Percentiles rank a stretch among this genome's conserved stretches.
These are phyloP conservation scores for Zoanthus sansibaricus DNA, from an alignment of 92 coral and sea anemone species.

Conservation along the genomic window DNA sequence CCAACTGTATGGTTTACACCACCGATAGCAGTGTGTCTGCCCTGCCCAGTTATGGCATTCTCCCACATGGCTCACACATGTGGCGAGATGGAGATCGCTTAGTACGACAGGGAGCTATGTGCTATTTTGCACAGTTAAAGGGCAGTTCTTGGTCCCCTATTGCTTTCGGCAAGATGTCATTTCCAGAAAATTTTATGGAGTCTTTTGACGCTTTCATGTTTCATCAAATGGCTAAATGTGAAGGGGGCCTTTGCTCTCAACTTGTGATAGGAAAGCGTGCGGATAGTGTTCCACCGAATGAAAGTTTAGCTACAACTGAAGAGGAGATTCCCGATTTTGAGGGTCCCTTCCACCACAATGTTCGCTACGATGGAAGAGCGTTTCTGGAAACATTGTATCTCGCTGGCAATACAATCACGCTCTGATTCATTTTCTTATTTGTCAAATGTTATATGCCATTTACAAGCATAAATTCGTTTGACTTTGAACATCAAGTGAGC, in stretches of 20 bases:
- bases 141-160: constrained; percentile 43
- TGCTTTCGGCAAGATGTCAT: constrained; percentile 56
- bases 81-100: constrained; percentile 40
- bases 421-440: too few relatives aligned
- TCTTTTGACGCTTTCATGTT: constrained; percentile 24
- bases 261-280: constrained; percentile 36
- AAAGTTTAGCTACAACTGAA: constrained; percentile 6
- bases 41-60: constrained; percentile 50
- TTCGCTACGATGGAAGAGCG: constrained; percentile 43
- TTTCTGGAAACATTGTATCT: too few relatives aligned
- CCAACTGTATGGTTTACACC: constrained; percentile 26
- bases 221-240: neutral
- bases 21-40: constrained; percentile 46
- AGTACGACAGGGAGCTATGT: constrained; percentile 57
- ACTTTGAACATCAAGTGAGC: too few relatives aligned
- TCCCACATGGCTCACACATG: constrained; percentile 41
- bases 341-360: constrained; percentile 46
- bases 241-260: constrained; percentile 34
- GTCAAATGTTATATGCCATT: too few relatives aligned
- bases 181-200: constrained; percentile 34
- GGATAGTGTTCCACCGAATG: constrained; percentile 21
- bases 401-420: too few relatives aligned
- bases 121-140: constrained; percentile 46
- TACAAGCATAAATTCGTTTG: too few relatives aligned
- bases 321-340: constrained; percentile 48